Base-by-base conservation (phyloP, 1,140 invertebrate species). In the Drosophila mauritiana region DNA sequence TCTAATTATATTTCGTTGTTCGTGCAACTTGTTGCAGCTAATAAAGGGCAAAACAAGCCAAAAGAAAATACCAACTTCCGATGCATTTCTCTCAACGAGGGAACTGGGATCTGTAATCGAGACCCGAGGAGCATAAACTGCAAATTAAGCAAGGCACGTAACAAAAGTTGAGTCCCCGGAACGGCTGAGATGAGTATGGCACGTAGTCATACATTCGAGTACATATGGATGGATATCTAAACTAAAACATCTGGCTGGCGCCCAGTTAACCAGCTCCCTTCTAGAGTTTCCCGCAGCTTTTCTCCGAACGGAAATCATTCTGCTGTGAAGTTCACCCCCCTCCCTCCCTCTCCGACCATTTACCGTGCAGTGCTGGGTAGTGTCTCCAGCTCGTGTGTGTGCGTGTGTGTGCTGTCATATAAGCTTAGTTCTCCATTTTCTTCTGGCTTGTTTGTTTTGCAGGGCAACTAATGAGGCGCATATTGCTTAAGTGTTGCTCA, bases 401-500 rank as follows among this genome's bases (percentile, higher is more conserved):
- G 17, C 0, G 15, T 37, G 20, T 39, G 36, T 42, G n/a, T 51
- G 65, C 27, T 40, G 37, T 43, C 49, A 51, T 42, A 63, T 46
- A 46, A 55, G 54, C 53, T 58, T 4, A 45, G 11, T 31, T 58
- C 64, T 36, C 27, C 49, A 56, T 40, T 45, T 45, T 59, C 76
- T 58, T 58, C 57, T 46, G 17, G 55, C 53, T 64, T 57, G 57
- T 78, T 75, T 75, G 70, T 42, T 67, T 75, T 67, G 52, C 65
- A 40, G 58, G 58, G 58, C 62, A 78, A 79, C 84, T 88, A 88
- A 88, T 83, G 84, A 88, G 84, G 76, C 84, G 77, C 84, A 88
- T 72, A 83, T 89, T 88, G 74, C 72, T 78, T 64, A 88, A 88
- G 84, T 89, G 84, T 74, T 64, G 80, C 84, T 83, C 84, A 88